Percentiles rank a stretch among this genome's conserved stretches.
phyloP scores from a whole-genome alignment of 2,888 invertebrate genomes.

The Chymomyza fuscimana region DNA sequence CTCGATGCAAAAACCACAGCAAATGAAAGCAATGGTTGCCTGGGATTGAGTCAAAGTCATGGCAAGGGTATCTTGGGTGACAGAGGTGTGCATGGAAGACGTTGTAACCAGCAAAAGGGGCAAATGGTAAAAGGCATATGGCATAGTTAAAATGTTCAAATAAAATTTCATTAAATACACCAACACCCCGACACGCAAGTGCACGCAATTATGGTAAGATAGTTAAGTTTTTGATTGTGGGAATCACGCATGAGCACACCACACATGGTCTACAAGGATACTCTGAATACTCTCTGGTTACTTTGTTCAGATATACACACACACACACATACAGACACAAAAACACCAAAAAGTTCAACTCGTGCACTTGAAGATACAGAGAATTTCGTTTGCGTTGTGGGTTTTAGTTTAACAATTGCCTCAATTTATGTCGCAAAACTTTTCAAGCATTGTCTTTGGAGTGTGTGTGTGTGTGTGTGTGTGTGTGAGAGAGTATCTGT shows the following conservation, averaged over 20 bases:
- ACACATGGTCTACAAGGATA: constrained; percentile 21
- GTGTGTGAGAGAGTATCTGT: neutral
- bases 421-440: constrained; percentile 73
- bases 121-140: constrained; percentile 24
- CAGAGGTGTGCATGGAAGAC: neutral
- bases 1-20: constrained; percentile 43
- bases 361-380: constrained; percentile 53
- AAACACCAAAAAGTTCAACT: constrained; percentile 29
- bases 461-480: neutral
- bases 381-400: constrained; percentile 60
- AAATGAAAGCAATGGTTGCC: constrained; percentile 51
- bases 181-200: constrained; percentile 53
- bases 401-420: constrained; percentile 75
- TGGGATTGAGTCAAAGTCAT: constrained; percentile 25
- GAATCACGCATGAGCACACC: constrained; percentile 68
- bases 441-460: constrained; percentile 23
- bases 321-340: constrained; percentile 22
- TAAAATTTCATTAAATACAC: constrained; percentile 75
- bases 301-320: constrained; percentile 19
- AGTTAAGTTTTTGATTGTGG: constrained; percentile 76
- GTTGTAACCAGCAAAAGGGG: neutral
- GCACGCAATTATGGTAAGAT: constrained; percentile 76
- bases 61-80: too few species aligned
- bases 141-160: constrained; percentile 58
- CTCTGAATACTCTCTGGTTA: neutral